Evolutionary conservation across 1,140 invertebrate species (phyloP).

Genomic region (Manduca sexta): DNA sequence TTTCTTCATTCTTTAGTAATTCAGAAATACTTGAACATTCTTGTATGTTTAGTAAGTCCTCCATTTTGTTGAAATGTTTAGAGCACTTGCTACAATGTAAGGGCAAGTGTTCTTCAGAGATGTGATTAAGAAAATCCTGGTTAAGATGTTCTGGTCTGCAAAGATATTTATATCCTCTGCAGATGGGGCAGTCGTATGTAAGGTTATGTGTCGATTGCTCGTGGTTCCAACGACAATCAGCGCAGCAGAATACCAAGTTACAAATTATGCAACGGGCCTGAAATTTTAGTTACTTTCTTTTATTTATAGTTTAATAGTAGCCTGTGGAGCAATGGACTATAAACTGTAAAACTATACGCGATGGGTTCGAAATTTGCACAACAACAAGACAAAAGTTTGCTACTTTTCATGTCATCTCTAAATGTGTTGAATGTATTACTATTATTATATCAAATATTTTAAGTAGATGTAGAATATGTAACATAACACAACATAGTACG

Average conservation of each 20-base stretch:
- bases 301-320: too few relatives aligned
- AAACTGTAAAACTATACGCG: too few relatives aligned
- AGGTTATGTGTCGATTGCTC: constrained; percentile 49
- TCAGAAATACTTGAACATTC: constrained; percentile 55
- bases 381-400: too few relatives aligned
- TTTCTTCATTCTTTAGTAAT: constrained; percentile 33
- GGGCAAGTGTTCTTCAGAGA: constrained; percentile 51
- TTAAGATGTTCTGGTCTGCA: constrained; percentile 40
- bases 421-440: too few relatives aligned
- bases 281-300: constrained; percentile 9
- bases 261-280: constrained; percentile 62
- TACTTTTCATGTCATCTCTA: too few relatives aligned
- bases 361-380: too few relatives aligned
- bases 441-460: too few relatives aligned
- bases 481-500: too few relatives aligned
- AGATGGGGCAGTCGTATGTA: constrained; percentile 59
- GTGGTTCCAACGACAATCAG: constrained; percentile 58
- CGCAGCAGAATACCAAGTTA: constrained; percentile 61
- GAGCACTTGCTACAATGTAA: constrained; percentile 59
- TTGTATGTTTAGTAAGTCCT: constrained; percentile 51
- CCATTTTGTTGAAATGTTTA: constrained; percentile 51
- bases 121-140: constrained; percentile 49
- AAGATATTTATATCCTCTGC: constrained; percentile 44
- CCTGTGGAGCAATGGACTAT: too few relatives aligned
- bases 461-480: too few relatives aligned